These are phyloP conservation scores for Antidorcas marsupialis DNA, from an alignment of 2,113 vertebrate species.

Conservation along the genomic window DNA sequence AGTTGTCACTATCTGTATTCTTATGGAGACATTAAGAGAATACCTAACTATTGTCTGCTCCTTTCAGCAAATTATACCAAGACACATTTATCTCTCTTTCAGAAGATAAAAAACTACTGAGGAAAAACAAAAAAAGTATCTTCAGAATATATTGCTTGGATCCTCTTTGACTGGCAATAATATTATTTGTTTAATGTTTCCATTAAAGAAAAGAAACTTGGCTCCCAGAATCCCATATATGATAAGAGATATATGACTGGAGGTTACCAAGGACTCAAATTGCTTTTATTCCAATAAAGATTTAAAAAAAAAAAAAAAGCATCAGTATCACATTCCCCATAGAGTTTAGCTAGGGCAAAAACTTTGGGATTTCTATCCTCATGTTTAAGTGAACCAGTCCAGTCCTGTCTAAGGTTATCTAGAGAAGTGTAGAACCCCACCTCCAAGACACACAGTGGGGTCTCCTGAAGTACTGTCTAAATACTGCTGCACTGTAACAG, in stretches of 20 bases:
- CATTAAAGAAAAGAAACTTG: background rate
- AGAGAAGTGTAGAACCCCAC: background rate
- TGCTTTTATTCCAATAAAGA: background rate
- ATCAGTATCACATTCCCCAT: background rate
- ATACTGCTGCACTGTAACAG: background rate
- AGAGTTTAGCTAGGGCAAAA: background rate
- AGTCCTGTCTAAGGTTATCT: background rate
- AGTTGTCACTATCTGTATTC: background rate
- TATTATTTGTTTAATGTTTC: background rate
- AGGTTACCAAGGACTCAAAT: background rate
- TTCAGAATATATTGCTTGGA: background rate
- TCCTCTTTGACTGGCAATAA: background rate
- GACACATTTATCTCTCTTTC: background rate
- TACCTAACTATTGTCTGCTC: background rate
- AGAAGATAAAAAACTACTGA: background rate
- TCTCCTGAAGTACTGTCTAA: background rate
- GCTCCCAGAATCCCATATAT: background rate
- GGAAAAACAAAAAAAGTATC: background rate
- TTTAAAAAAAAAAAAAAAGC: background rate
- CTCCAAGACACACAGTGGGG: rapidly evolving
- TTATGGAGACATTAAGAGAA: background rate
- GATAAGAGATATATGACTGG: background rate
- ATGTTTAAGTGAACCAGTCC: background rate
- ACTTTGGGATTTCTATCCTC: rapidly evolving
- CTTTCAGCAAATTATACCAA: background rate